phyloP scores from a whole-genome alignment of 2,797 vertebrate species.

The Rhinichthys osculus region DNA sequence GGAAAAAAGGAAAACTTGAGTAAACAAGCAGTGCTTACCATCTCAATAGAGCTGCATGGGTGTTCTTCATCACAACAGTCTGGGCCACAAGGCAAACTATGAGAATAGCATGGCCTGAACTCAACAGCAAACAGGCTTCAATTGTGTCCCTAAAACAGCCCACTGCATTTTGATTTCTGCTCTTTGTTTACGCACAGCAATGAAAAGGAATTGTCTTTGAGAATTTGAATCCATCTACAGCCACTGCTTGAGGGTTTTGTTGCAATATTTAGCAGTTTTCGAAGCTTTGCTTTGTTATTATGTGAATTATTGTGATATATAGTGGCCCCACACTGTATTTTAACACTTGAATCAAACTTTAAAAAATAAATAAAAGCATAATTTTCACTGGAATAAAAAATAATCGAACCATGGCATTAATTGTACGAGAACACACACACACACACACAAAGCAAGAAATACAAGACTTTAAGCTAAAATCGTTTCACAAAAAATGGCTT shows the following conservation, averaged over 20 bases:
- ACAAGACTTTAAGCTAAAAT: neutral
- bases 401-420: neutral
- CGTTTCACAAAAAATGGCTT: neutral
- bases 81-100: conserved; percentile 71
- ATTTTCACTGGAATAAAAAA: neutral
- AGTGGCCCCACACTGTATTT: neutral
- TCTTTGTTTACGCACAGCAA: conserved; percentile 44
- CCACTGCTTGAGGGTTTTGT: neutral
- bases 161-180: conserved; percentile 60
- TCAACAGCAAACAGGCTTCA: conserved; percentile 54
- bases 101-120: conserved; percentile 56
- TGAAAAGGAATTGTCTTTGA: conserved; percentile 42
- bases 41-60: conserved; percentile 79
- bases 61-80: conserved; percentile 72
- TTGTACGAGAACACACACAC: too few species aligned
- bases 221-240: neutral
- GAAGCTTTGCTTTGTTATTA: neutral
- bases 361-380: neutral
- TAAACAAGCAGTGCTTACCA: conserved; percentile 80
- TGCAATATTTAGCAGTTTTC: neutral
- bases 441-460: too few species aligned
- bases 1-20: conserved; percentile 77
- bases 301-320: neutral
- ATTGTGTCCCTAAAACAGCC: conserved; percentile 60
- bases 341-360: neutral